Base-by-base conservation (phyloP, 2,113 vertebrate genomes). In the Anguilla rostrata region DNA sequence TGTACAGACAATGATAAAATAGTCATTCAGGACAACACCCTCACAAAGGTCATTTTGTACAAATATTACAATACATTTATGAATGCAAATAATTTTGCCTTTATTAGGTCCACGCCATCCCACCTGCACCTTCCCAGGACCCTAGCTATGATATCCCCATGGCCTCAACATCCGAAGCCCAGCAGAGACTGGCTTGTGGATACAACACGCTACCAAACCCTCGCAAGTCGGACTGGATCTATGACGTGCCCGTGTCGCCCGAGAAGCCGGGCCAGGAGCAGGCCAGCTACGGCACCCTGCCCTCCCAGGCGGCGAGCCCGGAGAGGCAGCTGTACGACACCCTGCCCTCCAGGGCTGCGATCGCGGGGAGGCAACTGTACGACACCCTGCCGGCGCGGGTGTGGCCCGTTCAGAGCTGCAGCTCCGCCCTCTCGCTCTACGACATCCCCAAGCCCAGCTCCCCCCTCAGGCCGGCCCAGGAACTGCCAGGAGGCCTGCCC, bases 191-290 rank as follows among this genome's bases (percentile, higher is more conserved):
- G 2, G 60, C 78, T 46, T 75, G 75, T 53, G 88, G 89, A n/a
- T 97, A 87, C 91, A 95, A 85, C 26, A 97, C 96, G 0, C 83
- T 97, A 39, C 96, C 97, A 14, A 95, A 63, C 29, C 95, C 93
- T n/a, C 90, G 80, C 0, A 97, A 97, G 49, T 92, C 95, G 2
- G 97, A 96, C 15, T 97, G 97, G 97, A 95, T 96, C 89, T 98
- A 98, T 5, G 97, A 98, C 60, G 93, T 96, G 0, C 97, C 97
- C 0, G 89, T 92, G 1, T 90, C 94, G 71, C 92, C 93, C 0
- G 94, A 97, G 83, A 96, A 88, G 82, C 88, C 34, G n/a, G 81
- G 1, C 39, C 85, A 39, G 49, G 57, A 12, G 20, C 60, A 49
- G 85, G 43, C 56, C 26, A 83, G 43, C 78, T 86, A 53, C 79